Percentiles rank a stretch among this genome's conserved stretches.
Conservation (phyloP, 2,888 invertebrate species). For the Pandemis cinnamomeana region DNA sequence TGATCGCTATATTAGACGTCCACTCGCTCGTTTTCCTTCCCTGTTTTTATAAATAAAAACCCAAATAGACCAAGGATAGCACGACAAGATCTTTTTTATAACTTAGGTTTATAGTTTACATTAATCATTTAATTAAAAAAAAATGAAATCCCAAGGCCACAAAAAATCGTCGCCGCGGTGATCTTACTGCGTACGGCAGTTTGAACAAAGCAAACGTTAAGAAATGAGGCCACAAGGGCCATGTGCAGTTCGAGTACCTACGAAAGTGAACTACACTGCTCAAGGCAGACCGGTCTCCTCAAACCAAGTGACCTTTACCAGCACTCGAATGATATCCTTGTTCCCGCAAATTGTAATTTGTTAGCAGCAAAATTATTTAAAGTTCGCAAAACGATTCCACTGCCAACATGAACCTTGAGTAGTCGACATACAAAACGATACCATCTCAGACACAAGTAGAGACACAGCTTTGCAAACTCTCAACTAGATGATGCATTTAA, state of each 20-base stretch:
- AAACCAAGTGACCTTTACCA: conserved; percentile 79
- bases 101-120: too few relatives aligned
- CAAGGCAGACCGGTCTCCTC: conserved; percentile 83
- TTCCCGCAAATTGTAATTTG: conserved; percentile 70
- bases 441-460: not conserved
- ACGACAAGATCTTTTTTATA: too few relatives aligned
- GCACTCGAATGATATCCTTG: conserved; percentile 78
- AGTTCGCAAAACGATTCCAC: conserved; percentile 44
- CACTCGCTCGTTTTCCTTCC: too few relatives aligned
- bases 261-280: conserved; percentile 79
- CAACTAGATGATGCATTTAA: conserved; percentile 30
- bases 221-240: conserved; percentile 83
- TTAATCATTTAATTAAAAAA: not conserved
- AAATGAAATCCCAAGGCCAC: not conserved
- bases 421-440: conserved; percentile 13
- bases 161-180: conserved; percentile 17
- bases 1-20: too few relatives aligned
- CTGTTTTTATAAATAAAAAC: too few relatives aligned
- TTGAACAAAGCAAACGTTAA: conserved; percentile 71
- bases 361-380: conserved; percentile 63
- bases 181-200: conserved; percentile 32
- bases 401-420: conserved; percentile 19
- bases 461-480: not conserved
- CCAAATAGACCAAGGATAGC: too few relatives aligned
- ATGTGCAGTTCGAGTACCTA: conserved; percentile 60